Percentiles rank a stretch among this genome's conserved stretches.
Evolutionary conservation across 2,888 invertebrate species (phyloP).

Genomic region (Malachius bipustulatus): DNA sequence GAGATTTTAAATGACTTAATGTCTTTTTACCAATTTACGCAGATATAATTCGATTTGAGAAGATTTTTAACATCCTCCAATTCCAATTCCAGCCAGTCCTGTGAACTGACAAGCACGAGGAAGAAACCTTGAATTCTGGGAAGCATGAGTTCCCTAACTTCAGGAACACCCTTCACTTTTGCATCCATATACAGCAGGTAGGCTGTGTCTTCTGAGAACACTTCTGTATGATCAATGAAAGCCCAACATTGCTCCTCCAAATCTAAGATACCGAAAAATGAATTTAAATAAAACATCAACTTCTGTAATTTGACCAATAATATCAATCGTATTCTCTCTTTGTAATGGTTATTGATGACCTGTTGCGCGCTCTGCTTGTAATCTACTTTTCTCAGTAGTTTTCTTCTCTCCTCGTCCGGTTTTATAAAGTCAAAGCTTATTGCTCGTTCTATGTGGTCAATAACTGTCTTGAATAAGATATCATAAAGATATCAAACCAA

Average conservation of each 20-base stretch:
- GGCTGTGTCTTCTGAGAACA: conserved; percentile 65
- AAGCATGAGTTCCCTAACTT: conserved; percentile 59
- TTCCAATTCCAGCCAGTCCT: conserved; percentile 56
- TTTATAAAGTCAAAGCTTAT: too few species aligned
- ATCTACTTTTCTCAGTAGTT: too few species aligned
- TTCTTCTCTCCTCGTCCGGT: too few species aligned
- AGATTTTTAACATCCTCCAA: conserved; percentile 55
- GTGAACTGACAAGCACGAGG: conserved; percentile 61
- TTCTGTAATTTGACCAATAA: too few species aligned
- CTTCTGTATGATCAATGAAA: conserved; percentile 55
- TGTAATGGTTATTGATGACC: too few species aligned
- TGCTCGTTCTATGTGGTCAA: too few species aligned
- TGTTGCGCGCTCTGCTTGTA: too few species aligned
- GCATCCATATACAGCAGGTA: conserved; percentile 50
- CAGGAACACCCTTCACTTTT: conserved; percentile 40
- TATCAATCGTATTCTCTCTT: too few species aligned
- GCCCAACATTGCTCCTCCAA: conserved; percentile 67
- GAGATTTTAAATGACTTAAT: too few species aligned
- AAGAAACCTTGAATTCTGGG: conserved; percentile 66
- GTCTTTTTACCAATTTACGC: conserved; percentile 56
- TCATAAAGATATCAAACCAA: too few species aligned
- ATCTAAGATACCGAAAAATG: conserved; percentile 37
- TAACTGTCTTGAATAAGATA: too few species aligned
- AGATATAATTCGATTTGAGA: conserved; percentile 59
- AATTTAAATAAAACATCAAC: too few species aligned